Evolutionary conservation across 2,797 vertebrate species (phyloP), one percentile per base, ranked within the genome.

Genomic region (Triplophysa yarkandensis): DNA sequence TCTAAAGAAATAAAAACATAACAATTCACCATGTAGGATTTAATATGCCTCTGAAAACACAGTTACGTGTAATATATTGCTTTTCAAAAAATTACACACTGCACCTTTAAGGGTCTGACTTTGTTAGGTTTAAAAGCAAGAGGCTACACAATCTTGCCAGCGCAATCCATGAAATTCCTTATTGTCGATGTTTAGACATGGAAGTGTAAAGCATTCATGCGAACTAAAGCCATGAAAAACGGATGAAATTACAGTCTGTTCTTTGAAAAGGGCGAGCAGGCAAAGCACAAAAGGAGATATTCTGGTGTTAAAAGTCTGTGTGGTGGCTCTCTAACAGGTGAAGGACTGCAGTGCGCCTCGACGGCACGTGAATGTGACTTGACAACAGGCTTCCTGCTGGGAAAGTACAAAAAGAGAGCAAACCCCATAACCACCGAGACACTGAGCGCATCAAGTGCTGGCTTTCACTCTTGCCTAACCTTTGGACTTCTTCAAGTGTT

Each of bases 161-260:
- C 90, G 82, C 68, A 50, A 89, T 87, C 89, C 93, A 92, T 94
- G 92, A 94, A 93, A 94, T 93, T 87, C 86, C 65, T 90, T 89
- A 92, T 92, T 93, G 92, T 92, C 87, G 89, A 89, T 25, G 75
- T 86, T 91, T 90, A 91, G 90, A 91, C 90, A 93, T 90, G 91
- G 90, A 91, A 90, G 93, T 93, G 89, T 87, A 89, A 89, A 88
- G 90, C 87, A 91, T 94, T 94, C 92, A 93, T 82, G 87, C 84
- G 80, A 82, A 79, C 91, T 88, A 90, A 89, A 92, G 88, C 89
- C 94, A 92, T 94, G 91, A 92, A 94, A 93, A 95, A 95, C 93
- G 89, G 92, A 92, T 92, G 91, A 92, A 92, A 95, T 95, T 94
- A 94, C 92, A 94, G 93, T 94, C 91, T 91, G 91, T 92, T 93